Percentiles rank a stretch among this genome's conserved stretches.
These are phyloP conservation scores for Drosophila arawakana DNA, from an alignment of 1,140 invertebrate species.

Conservation along the genomic window DNA sequence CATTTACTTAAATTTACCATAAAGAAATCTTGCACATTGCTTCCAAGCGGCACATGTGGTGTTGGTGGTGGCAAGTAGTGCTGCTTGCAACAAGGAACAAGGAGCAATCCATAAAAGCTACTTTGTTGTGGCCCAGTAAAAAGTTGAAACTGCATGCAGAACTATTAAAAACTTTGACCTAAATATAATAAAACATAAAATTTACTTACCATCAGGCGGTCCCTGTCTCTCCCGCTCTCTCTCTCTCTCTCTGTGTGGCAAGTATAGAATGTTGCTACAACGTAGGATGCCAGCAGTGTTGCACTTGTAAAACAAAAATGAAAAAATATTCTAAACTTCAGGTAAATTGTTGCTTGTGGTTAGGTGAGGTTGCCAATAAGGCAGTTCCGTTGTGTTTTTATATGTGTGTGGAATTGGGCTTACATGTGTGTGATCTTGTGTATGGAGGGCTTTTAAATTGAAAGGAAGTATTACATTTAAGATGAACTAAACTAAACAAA, in stretches of 20 bases:
- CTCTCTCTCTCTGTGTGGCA: not conserved
- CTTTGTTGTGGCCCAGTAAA: slow-evolving; percentile 31
- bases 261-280: slow-evolving; percentile 10
- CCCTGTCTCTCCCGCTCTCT: not conserved
- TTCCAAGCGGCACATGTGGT: slow-evolving; percentile 18
- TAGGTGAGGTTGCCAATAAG: slow-evolving; percentile 9
- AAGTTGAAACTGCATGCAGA: slow-evolving; percentile 61
- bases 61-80: slow-evolving; percentile 1
- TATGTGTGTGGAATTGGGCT: not conserved
- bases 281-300: slow-evolving; percentile 7
- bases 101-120: slow-evolving; percentile 48
- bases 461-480: slow-evolving; percentile 15
- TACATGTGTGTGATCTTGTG: not conserved
- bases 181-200: slow-evolving; percentile 79
- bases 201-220: slow-evolving; percentile 56
- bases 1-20: slow-evolving; percentile 58
- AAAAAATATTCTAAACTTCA: slow-evolving; percentile 17
- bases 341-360: slow-evolving; percentile 19
- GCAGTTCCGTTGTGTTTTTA: slow-evolving; percentile 1
- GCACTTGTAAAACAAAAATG: slow-evolving; percentile 7
- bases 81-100: slow-evolving; percentile 17
- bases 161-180: slow-evolving; percentile 80
- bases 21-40: slow-evolving; percentile 68
- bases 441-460: slow-evolving; percentile 6
- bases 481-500: not conserved